Conservation (phyloP, 2,888 invertebrate genomes). For the Suillia variegata region DNA sequence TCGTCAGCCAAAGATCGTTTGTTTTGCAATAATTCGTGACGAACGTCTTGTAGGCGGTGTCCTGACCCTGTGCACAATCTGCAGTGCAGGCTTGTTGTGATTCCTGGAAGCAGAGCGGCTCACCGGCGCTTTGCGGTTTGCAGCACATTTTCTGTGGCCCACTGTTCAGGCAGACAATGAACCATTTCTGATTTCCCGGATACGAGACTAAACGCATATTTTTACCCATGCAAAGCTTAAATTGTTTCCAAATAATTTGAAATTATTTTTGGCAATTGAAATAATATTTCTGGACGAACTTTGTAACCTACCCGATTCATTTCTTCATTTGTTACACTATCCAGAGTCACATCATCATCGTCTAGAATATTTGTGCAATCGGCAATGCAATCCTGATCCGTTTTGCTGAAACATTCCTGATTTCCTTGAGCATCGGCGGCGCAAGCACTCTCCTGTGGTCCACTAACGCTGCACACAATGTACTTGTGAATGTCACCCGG, state of each 20-base stretch:
- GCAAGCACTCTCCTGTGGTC: slow-evolving; percentile 23
- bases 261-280: too few relatives aligned
- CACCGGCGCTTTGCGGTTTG: background rate
- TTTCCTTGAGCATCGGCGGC: slow-evolving; percentile 29
- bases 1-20: background rate
- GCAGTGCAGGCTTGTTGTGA: background rate
- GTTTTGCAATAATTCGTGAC: background rate
- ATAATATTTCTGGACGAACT: too few relatives aligned
- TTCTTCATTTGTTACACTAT: too few relatives aligned
- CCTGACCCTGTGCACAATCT: too few relatives aligned
- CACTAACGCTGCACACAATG: slow-evolving; percentile 24
- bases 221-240: slow-evolving; percentile 19
- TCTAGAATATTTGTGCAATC: too few relatives aligned
- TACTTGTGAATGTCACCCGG: slow-evolving; percentile 38
- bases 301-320: too few relatives aligned
- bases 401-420: too few relatives aligned
- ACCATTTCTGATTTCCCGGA: slow-evolving; percentile 29
- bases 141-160: slow-evolving; percentile 3
- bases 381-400: slow-evolving; percentile 34
- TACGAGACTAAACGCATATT: slow-evolving; percentile 20
- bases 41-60: background rate
- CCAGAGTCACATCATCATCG: too few relatives aligned
- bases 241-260: background rate
- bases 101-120: slow-evolving; percentile 17
- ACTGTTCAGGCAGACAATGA: slow-evolving; percentile 30